These are phyloP conservation scores for Tragelaphus buxtoni DNA, from an alignment of 2,113 vertebrate species.

Conservation along the genomic window DNA sequence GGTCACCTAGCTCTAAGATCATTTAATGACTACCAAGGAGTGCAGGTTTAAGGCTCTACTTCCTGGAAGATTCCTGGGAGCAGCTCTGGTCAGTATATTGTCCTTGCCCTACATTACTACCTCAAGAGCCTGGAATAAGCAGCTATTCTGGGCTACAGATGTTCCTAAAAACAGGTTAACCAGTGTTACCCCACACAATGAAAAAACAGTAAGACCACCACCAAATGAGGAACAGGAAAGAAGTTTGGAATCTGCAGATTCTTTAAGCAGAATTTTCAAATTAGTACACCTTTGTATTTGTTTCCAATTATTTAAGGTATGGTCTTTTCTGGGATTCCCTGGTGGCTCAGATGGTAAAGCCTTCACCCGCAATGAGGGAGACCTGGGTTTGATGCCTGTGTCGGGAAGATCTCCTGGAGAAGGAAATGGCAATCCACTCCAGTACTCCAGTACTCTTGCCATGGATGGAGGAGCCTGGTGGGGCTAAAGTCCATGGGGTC, in stretches of 20 bases:
- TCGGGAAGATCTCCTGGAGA: neutral
- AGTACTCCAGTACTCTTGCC: neutral
- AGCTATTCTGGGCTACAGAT: neutral
- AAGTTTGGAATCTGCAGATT: neutral
- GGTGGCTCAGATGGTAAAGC: neutral
- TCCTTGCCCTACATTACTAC: neutral
- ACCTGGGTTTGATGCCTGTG: neutral
- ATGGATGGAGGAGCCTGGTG: neutral
- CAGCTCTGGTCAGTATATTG: neutral
- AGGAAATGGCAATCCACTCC: neutral
- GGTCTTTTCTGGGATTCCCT: neutral
- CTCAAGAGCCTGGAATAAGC: neutral
- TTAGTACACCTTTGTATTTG: neutral
- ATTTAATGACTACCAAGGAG: neutral
- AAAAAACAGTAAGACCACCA: neutral
- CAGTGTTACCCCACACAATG: neutral
- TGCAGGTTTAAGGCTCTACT: neutral
- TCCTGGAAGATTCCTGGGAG: neutral
- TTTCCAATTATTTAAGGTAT: neutral
- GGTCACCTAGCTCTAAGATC: neutral
- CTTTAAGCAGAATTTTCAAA: neutral
- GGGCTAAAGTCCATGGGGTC: neutral
- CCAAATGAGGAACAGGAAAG: neutral
- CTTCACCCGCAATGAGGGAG: neutral
- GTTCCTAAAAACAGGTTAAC: neutral